Conservation (phyloP, 2,113 vertebrate species). For the Oreotrochilus melanogaster region DNA sequence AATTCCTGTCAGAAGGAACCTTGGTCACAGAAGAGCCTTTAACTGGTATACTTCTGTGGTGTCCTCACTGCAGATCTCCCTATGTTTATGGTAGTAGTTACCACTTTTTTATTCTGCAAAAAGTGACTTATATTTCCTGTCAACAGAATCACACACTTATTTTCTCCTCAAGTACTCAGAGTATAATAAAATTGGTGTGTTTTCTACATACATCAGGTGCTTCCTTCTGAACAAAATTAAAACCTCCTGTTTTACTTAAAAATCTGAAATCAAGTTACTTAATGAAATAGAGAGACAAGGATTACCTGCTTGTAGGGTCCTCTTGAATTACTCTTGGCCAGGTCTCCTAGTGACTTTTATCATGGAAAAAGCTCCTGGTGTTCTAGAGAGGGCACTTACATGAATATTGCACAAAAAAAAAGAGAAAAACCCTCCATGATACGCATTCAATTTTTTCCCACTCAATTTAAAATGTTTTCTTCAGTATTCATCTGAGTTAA, state of each 20-base stretch:
- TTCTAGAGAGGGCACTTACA: neutral
- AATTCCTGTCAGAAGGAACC: neutral
- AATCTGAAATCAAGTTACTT: neutral
- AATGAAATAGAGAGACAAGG: neutral
- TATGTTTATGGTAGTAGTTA: neutral
- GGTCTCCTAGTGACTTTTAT: neutral
- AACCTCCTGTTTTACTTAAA: neutral
- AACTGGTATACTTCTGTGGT: neutral
- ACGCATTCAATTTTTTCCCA: neutral
- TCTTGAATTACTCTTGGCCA: neutral
- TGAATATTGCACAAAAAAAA: neutral
- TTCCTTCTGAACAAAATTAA: neutral
- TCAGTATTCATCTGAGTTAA: neutral
- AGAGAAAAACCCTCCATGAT: neutral
- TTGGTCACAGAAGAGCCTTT: neutral
- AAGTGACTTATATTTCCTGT: neutral
- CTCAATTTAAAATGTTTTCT: neutral
- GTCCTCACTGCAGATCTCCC: neutral
- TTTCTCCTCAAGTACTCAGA: neutral
- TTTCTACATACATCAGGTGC: accelerated
- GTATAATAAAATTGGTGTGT: neutral
- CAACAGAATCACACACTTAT: neutral
- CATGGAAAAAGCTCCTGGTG: neutral
- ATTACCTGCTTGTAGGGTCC: neutral
- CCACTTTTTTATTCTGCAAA: neutral